phyloP scores from a whole-genome alignment of 2,888 invertebrate species.

The Orthonychiurus folsomi region DNA sequence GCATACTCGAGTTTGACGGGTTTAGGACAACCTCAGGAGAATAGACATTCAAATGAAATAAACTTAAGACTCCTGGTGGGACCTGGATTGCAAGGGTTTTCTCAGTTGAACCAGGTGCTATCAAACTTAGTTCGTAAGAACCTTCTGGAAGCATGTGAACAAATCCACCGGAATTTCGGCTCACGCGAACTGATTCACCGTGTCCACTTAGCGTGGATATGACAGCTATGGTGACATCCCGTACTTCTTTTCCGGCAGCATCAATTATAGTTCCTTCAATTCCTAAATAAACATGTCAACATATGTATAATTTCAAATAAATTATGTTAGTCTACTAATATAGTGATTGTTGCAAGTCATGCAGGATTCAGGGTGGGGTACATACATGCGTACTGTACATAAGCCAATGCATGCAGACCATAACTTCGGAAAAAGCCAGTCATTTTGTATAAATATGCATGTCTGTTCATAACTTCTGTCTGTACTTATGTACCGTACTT shows the following conservation, averaged over 20 bases:
- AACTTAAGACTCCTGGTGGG: constrained; percentile 43
- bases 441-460: too few relatives aligned
- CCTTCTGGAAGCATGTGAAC: constrained; percentile 63
- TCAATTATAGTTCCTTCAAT: constrained; percentile 63
- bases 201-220: constrained; percentile 47
- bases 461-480: too few relatives aligned
- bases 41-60: background rate
- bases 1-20: background rate
- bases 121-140: constrained; percentile 53
- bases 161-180: constrained; percentile 61
- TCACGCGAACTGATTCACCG: constrained; percentile 52
- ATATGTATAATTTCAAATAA: too few relatives aligned
- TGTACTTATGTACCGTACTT: too few relatives aligned
- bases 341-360: too few relatives aligned
- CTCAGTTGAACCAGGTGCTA: constrained; percentile 54
- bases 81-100: constrained; percentile 48
- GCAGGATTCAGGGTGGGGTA: too few relatives aligned
- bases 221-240: constrained; percentile 62
- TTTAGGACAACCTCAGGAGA: too few relatives aligned
- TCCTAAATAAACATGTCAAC: constrained; percentile 51
- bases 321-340: too few relatives aligned
- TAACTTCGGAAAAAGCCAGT: too few relatives aligned
- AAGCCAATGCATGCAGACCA: too few relatives aligned
- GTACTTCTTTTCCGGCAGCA: constrained; percentile 54
- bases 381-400: too few relatives aligned